A percentile compares a stretch with the other conserved stretches of the same genome.
Conservation (phyloP, 2,888 invertebrate genomes). For the Drosophila quinaria region DNA sequence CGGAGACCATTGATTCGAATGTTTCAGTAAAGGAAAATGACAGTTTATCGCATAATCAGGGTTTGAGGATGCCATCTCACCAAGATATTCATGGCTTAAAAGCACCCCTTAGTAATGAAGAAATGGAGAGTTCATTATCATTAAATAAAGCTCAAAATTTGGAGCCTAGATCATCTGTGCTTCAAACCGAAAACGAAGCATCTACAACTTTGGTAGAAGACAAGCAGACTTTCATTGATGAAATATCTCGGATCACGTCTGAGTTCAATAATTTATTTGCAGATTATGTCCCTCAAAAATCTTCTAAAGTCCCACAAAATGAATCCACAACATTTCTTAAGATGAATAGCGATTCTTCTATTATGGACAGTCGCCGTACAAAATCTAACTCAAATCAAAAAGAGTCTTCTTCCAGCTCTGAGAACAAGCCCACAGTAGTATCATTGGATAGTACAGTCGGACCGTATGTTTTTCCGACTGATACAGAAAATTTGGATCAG, state of each 20-base stretch:
- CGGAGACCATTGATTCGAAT: not conserved
- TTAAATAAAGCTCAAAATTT: not conserved
- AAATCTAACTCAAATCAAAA: not conserved
- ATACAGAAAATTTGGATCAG: not conserved
- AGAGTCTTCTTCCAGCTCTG: not conserved
- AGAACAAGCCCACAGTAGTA: not conserved
- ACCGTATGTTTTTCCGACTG: constrained; percentile 3
- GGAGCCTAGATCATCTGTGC: not conserved
- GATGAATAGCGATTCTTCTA: not conserved
- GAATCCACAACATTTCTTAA: not conserved
- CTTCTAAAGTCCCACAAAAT: not conserved
- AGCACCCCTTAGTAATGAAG: not conserved
- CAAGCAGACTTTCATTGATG: not conserved
- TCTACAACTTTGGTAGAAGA: not conserved
- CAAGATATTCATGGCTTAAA: not conserved
- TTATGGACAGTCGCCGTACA: not conserved
- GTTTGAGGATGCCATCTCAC: constrained; percentile 6
- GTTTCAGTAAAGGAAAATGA: not conserved
- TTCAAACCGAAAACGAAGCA: not conserved
- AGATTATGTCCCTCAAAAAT: not conserved
- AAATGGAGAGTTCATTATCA: not conserved
- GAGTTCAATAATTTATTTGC: too few species aligned
- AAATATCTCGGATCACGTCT: too few species aligned
- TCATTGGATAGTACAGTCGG: not conserved
- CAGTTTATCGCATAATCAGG: not conserved